Base-by-base conservation (phyloP, 2,113 vertebrate species). In the Lampris incognitus region DNA sequence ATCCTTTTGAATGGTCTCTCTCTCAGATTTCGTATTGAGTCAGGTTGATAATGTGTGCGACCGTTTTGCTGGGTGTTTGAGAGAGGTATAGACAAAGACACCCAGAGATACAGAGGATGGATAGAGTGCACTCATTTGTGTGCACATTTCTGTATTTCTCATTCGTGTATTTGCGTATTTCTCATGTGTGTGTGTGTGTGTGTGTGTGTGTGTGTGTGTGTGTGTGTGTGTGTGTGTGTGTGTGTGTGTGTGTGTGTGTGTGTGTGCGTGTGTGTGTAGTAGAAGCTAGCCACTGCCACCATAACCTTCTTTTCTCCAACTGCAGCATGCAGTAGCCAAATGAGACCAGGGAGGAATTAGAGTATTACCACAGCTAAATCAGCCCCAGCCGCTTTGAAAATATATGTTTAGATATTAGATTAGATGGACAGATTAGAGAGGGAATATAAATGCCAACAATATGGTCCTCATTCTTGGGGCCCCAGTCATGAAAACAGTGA, bases 351-450 rank as follows among this genome's bases (percentile, higher is more conserved):
- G 69, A 52, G 89, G 92, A 91, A 92, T 93, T 88, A 91, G 62
- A 86, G 89, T 73, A 94, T 93, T 92, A 91, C 74, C 75, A 79
- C 6, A 5, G 82, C 89, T 92, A 85, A 94, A 85, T 81, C 85
- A 81, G 74, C 66, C 78, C 68, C 82, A 88, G 80, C 85, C 70
- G 72, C 87, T 91, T 71, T 76, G 81, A 82, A 79, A 74, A 85
- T 78, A 52, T 63, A 76, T 68, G 80, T 79, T 74, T 73, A 69
- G 79, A 93, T 92, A 90, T 89, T 86, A 91, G 85, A 91, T 89
- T 88, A 88, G 86, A 90, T 74, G 66, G 91, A 80, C 68, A 77
- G 90, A 92, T 93, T 91, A 91, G 78, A 82, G 75, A 74, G 76
- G 64, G 61, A 79, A 84, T 84, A 76, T 82, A 87, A 87, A 85